A percentile compares a stretch with the other conserved stretches of the same genome.
These are phyloP conservation scores for Elmis aenea DNA, from an alignment of 2,888 invertebrate genomes.

Conservation along the genomic window DNA sequence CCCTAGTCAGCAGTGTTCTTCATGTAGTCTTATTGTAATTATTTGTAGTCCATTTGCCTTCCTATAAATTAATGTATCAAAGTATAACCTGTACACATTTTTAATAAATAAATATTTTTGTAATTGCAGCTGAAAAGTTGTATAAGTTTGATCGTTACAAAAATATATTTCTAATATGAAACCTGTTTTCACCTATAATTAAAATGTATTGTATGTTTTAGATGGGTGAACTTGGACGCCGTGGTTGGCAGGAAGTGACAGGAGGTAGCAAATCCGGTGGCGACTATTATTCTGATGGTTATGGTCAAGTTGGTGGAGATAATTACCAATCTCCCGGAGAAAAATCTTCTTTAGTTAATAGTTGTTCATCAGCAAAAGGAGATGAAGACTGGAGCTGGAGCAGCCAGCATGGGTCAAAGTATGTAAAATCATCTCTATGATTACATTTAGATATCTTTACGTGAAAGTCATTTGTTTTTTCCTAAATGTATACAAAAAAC, in stretches of 20 bases:
- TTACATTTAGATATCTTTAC: no score
- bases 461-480: no score
- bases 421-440: constrained; percentile 15
- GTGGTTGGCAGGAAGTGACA: constrained; percentile 55
- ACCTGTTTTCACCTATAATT: no score
- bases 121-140: neutral
- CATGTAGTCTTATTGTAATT: no score
- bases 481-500: no score
- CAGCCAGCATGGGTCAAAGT: constrained; percentile 46
- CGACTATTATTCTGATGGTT: constrained; percentile 34
- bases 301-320: constrained; percentile 45
- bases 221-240: constrained; percentile 64
- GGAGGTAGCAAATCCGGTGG: constrained; percentile 27
- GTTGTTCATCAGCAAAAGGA: constrained; percentile 34
- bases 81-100: no score
- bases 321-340: constrained; percentile 46
- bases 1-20: no score
- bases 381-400: constrained; percentile 45
- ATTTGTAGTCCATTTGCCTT: no score
- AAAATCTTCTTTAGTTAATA: constrained; percentile 46
- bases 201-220: no score
- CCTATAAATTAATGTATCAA: no score
- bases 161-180: no score
- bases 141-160: no score
- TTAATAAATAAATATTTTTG: constrained; percentile 1